A percentile compares a stretch with the other conserved stretches of the same genome.
Evolutionary conservation across 2,113 vertebrate species (phyloP).

Genomic region (Oreochromis niloticus): DNA sequence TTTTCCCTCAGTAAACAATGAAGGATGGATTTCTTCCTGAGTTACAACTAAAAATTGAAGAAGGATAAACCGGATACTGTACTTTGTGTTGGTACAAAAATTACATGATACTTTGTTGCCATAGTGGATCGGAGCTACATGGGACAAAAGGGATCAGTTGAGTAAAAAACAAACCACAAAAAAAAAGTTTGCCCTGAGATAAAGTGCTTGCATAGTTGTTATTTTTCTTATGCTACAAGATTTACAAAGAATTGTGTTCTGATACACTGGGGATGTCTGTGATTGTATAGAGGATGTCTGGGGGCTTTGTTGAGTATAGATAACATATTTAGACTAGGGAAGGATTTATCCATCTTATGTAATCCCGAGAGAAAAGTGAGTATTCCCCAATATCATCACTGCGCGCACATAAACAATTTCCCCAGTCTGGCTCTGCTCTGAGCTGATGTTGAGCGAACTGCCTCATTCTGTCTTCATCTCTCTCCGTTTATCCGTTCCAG

Average conservation of each 20-base stretch:
- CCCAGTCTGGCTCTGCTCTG: background rate
- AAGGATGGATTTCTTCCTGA: conserved; percentile 16
- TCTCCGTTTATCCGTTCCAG: background rate
- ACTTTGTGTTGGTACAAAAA: background rate
- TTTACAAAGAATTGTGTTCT: conserved; percentile 15
- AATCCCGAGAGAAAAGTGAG: conserved; percentile 48
- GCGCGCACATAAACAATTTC: conserved; percentile 20
- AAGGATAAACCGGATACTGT: background rate
- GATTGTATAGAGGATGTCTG: conserved; percentile 22
- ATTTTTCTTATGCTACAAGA: background rate
- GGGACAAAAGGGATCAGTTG: background rate
- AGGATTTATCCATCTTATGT: conserved; percentile 43
- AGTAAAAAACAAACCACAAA: background rate
- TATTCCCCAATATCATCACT: conserved; percentile 34
- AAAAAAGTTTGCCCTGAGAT: background rate
- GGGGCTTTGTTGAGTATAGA: conserved; percentile 29
- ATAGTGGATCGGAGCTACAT: background rate
- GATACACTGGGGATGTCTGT: background rate
- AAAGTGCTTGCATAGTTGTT: conserved; percentile 18
- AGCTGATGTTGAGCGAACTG: background rate
- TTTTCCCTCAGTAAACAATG: background rate
- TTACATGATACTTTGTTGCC: background rate
- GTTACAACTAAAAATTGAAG: conserved; percentile 7
- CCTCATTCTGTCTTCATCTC: background rate
- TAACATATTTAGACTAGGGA: conserved; percentile 33